These are phyloP conservation scores for Acromyrmex echinatior DNA, from an alignment of 1,140 invertebrate genomes.

Conservation along the genomic window DNA sequence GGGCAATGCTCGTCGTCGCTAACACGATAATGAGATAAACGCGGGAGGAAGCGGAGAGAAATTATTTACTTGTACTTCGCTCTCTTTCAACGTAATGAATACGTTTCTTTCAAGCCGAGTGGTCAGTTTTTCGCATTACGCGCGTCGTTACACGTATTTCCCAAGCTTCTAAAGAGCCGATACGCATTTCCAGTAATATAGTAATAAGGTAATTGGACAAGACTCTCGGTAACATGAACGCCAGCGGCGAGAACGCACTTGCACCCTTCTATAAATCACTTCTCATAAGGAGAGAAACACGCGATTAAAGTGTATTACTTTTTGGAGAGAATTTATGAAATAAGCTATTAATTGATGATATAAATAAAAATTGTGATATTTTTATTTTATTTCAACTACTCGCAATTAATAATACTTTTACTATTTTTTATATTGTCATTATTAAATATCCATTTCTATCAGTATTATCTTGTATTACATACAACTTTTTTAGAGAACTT, in stretches of 20 bases:
- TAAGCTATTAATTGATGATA: neutral
- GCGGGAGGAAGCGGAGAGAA: neutral
- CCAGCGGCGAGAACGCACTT: neutral
- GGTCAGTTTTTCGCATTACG: constrained; percentile 45
- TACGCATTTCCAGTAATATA: constrained; percentile 32
- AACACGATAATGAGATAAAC: constrained; percentile 37
- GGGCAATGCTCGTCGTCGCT: neutral
- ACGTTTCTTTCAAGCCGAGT: constrained; percentile 36
- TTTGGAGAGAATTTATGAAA: neutral
- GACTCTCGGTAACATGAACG: neutral
- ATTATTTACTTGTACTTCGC: constrained; percentile 32
- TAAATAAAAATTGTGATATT: neutral
- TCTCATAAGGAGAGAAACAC: neutral
- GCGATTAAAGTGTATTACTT: constrained; percentile 11
- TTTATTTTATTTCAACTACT: neutral
- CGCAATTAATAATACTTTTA: neutral
- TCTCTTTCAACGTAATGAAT: constrained; percentile 42
- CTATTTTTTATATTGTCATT: neutral
- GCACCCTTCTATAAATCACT: neutral
- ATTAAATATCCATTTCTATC: neutral
- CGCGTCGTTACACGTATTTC: constrained; percentile 48
- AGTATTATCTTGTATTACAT: neutral
- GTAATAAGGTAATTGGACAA: constrained; percentile 54
- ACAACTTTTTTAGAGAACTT: neutral
- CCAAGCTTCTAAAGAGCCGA: constrained; percentile 26